A percentile compares a stretch with the other conserved stretches of the same genome.
These are phyloP conservation scores for Micropoecilia bifurca DNA, from an alignment of 2,797 vertebrate genomes.

Conservation along the genomic window DNA sequence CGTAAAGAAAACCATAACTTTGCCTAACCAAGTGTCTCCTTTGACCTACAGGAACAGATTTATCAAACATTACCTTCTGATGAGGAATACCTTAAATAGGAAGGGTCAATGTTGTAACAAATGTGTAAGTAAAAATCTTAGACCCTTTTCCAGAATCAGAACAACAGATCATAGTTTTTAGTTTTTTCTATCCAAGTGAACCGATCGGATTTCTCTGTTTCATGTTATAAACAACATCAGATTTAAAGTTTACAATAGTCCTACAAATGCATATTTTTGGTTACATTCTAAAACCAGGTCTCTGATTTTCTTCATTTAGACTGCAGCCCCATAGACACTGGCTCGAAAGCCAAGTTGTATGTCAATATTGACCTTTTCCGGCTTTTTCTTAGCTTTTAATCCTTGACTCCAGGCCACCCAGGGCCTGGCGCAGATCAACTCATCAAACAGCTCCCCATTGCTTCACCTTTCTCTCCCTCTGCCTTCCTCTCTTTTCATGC, in stretches of 20 bases:
- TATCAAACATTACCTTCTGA: conserved; percentile 18
- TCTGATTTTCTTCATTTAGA: not conserved
- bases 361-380: conserved; percentile 75
- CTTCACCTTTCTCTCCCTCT: conserved; percentile 45
- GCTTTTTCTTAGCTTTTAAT: conserved; percentile 62
- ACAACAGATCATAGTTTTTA: not conserved
- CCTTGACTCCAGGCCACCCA: conserved; percentile 62
- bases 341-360: conserved; percentile 50
- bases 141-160: conserved; percentile 12
- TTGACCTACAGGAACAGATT: conserved; percentile 27
- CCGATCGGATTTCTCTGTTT: not conserved
- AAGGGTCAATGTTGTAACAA: conserved; percentile 12
- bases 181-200: not conserved
- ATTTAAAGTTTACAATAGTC: not conserved
- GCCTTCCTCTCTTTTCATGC: conserved; percentile 47
- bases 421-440: conserved; percentile 66
- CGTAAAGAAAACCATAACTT: not conserved
- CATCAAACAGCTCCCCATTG: conserved; percentile 67
- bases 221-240: not conserved
- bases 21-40: not conserved
- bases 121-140: conserved; percentile 22
- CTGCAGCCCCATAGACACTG: conserved; percentile 11
- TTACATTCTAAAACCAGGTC: not conserved
- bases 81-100: not conserved
- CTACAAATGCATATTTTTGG: not conserved